Evolutionary conservation across 2,888 invertebrate genomes (phyloP).

Genomic region (Serrognathus titanus): DNA sequence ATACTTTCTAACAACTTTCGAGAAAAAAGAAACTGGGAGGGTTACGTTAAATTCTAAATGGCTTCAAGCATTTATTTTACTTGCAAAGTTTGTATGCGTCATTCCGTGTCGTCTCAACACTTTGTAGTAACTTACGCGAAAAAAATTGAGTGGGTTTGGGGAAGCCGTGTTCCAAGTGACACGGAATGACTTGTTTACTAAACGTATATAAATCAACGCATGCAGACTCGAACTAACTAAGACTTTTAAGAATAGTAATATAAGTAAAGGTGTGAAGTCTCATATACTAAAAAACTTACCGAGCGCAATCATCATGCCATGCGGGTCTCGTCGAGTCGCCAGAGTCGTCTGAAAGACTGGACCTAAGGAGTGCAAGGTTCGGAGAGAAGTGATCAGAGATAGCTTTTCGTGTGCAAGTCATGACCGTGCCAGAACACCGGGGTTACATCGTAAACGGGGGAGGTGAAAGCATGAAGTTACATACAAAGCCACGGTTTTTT

Average conservation of each 20-base stretch:
- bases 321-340: constrained; percentile 51
- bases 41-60: too few species aligned
- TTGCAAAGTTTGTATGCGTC: too few species aligned
- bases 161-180: too few species aligned
- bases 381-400: constrained; percentile 44
- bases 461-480: constrained; percentile 16
- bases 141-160: too few species aligned
- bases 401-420: constrained; percentile 36
- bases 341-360: constrained; percentile 48
- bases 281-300: constrained; percentile 52
- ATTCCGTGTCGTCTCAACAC: too few species aligned
- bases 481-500: constrained; percentile 21
- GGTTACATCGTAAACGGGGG: constrained; percentile 17
- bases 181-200: too few species aligned
- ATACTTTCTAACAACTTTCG: too few species aligned
- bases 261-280: constrained; percentile 6
- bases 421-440: constrained; percentile 31
- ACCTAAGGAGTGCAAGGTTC: constrained; percentile 48
- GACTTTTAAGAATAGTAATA: constrained; percentile 2
- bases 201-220: too few species aligned
- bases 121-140: too few species aligned
- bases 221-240: neutral
- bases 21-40: too few species aligned
- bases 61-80: too few species aligned
- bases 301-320: constrained; percentile 63